Base-by-base conservation (phyloP, 2,888 invertebrate species). In the Cosmia pyralina region DNA sequence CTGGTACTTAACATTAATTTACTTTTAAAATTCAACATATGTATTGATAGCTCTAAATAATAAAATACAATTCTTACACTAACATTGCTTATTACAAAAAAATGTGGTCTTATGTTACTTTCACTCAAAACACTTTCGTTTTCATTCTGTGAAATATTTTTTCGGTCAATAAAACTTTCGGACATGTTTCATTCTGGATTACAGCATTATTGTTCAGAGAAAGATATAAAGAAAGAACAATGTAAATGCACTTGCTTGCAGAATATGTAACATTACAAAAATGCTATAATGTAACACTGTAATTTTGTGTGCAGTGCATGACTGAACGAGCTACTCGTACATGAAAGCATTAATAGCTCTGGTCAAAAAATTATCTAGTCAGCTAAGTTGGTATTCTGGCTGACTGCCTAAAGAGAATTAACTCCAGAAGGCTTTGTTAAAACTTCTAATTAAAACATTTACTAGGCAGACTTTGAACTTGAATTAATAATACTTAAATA, bases 111-210 rank as follows among this genome's bases (percentile, higher is more conserved):
- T 63, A 85, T 44, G 67, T 70, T 63, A 81, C 87, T 87, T 86
- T 88, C 87, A 77, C 87, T 82, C n/a, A 50, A 72, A 66, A 57
- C 71, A 81, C 86, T 87, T 88, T 88, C 88, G 57, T 85, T 88
- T 82, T 77, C 69, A 60, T 80, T 71, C 48, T 38, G 63, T 79
- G 65, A 79, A 81, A 77, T 79, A 69, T 77, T 80, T 77, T n/a
- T 78, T 81, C 64, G 75, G 67, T 55, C 72, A 77, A 74, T 81
- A 84, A 85, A 83, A 83, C 64, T 79, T 63, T 55, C 64, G 38
- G 38, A 48, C 58, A 67, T 72, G 52, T 60, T 70, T 52, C 19
- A n/a, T 59, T 68, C 58, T 28, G 11, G 13, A 59, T 53, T 67
- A 78, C 41, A 41, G 13, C 38, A 78, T 55, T 58, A 48, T 34